Conservation (phyloP, 2,113 vertebrate genomes). For the Corythaeola cristata region DNA sequence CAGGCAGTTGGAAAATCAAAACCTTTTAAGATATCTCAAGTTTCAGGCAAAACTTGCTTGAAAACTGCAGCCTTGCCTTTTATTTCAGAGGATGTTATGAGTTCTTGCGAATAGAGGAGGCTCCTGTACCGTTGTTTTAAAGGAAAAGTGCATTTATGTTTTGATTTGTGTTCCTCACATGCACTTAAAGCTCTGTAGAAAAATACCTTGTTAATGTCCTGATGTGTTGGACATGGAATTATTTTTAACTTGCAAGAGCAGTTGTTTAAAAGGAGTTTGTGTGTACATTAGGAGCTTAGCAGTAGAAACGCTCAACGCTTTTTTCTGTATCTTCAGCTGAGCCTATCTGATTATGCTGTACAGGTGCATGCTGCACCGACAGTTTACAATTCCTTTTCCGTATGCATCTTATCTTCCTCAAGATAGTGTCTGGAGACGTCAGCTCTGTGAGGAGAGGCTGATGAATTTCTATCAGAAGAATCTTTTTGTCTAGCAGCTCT, state of each 20-base stretch:
- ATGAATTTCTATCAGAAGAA: neutral
- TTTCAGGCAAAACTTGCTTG: neutral
- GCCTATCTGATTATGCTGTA: neutral
- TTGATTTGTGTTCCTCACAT: neutral
- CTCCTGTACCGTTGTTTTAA: neutral
- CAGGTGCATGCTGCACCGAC: neutral
- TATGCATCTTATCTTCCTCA: slow-evolving; percentile 13
- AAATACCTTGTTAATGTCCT: neutral
- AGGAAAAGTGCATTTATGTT: neutral
- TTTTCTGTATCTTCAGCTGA: neutral
- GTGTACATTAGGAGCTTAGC: neutral
- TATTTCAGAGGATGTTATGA: neutral
- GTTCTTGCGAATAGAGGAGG: neutral
- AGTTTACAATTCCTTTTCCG: neutral
- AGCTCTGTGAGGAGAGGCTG: neutral
- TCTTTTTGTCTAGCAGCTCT: slow-evolving; percentile 30
- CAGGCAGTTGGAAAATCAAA: neutral
- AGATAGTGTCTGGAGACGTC: neutral
- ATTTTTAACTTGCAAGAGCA: neutral
- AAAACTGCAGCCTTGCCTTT: neutral
- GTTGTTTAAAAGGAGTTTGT: neutral
- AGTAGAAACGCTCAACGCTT: neutral
- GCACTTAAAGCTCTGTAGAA: neutral
- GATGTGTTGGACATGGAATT: neutral
- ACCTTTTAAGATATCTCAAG: neutral